Conservation (phyloP, 1,140 invertebrate species). For the Pseudomyrmex pallidus region DNA sequence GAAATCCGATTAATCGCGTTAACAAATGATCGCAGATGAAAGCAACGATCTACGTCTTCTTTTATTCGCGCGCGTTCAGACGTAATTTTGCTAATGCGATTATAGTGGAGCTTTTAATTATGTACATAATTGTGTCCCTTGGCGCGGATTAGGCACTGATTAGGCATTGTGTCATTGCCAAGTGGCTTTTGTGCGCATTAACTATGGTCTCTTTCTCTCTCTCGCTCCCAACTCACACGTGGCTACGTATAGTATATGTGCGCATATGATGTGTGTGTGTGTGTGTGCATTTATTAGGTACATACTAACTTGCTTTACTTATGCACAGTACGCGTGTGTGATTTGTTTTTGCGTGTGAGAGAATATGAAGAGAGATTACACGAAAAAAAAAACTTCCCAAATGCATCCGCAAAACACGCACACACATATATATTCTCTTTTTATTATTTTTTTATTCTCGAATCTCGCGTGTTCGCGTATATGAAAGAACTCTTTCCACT, state of each 20-base stretch:
- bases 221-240: conserved; percentile 5
- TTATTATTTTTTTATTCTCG: conserved; percentile 9
- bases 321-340: conserved; percentile 17
- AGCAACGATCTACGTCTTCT: conserved; percentile 19
- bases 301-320: conserved; percentile 32
- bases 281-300: conserved; percentile 25
- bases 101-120: conserved; percentile 58
- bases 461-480: not conserved
- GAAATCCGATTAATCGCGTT: conserved; percentile 56
- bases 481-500: not conserved
- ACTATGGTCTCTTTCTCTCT: conserved; percentile 13
- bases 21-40: conserved; percentile 52
- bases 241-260: not conserved
- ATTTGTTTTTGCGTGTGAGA: not conserved
- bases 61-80: conserved; percentile 42
- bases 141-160: conserved; percentile 48
- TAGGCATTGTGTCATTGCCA: conserved; percentile 13
- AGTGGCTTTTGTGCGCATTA: conserved; percentile 41
- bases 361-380: not conserved
- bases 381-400: no score
- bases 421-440: not conserved
- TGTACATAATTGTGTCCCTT: conserved; percentile 12
- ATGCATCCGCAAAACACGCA: not conserved
- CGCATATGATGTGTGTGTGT: not conserved
- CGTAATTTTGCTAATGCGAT: conserved; percentile 51